Evolutionary conservation across 2,888 invertebrate genomes (phyloP), one percentile per base, ranked within the genome.

Genomic region (Drosophila paracracens): DNA sequence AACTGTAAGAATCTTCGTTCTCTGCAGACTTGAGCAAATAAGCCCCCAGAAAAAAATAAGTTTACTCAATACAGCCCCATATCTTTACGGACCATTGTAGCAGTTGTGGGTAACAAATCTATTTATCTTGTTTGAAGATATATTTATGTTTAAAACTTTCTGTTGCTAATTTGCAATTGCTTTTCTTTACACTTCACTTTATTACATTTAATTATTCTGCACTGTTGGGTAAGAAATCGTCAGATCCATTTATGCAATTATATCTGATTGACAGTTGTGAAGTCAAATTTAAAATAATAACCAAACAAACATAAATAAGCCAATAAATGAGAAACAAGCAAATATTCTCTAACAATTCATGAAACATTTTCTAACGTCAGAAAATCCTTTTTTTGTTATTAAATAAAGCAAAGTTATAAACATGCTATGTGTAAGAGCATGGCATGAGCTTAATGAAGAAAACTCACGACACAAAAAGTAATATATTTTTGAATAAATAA

Each of bases 301-400:
- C 50, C 35, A 65, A 58, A 54, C 59, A 60, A 67, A 54, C 51
- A 65, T 38, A 64, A 76, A 65, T 61, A 72, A 60, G 46, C 27
- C 56, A 70, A 59, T 70, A 70, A 72, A 65, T 38, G 38, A 46
- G 31, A 69, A 52, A 25, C 35, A 48, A 43, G 13, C 31, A 69
- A 54, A 56, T 48, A 21, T 48, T 68, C 27, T 38, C 7, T 5
- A 11, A 29, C 18, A 40, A 18, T 21, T n/a, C 11, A 33, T 31
- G 13, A 38, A 25, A 54, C 38, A 40, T 29, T 53, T 56, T 16
- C 13, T 18, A 60, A 43, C 11, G 25, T 25, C 25, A 27, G 13
- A 27, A 35, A 54, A 25, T 52, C 27, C 4, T 18, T 18, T 67
- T 60, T 46, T 52, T 76, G 36, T 38, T 46, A 62, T 38, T 25